Conservation (phyloP, 2,888 invertebrate genomes). For the Apoda limacodes region DNA sequence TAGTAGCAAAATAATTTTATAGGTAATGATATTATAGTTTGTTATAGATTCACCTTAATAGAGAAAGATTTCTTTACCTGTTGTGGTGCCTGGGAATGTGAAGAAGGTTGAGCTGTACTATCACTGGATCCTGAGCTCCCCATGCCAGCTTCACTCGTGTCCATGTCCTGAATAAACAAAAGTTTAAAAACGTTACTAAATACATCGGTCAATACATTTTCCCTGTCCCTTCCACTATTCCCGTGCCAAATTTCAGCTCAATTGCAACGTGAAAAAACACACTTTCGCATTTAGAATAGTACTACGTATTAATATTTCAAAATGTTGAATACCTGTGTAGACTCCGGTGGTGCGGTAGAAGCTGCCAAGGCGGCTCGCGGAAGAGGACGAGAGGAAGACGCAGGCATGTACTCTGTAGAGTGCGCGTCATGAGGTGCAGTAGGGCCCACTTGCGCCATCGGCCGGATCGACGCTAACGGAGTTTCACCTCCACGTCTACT, state of each 20-base stretch:
- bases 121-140: constrained; percentile 56
- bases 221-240: no score
- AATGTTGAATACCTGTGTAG: constrained; percentile 49
- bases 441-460: constrained; percentile 88
- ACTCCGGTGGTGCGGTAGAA: constrained; percentile 68
- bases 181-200: constrained; percentile 1
- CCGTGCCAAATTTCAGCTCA: no score
- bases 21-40: no score
- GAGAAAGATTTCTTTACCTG: no score
- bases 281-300: no score
- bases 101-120: constrained; percentile 50
- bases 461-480: constrained; percentile 90
- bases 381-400: constrained; percentile 77
- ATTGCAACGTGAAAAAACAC: no score
- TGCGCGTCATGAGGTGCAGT: constrained; percentile 74
- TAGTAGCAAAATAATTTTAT: no score
- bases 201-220: no score
- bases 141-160: constrained; percentile 58
- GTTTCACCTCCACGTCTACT: constrained; percentile 82
- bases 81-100: constrained; percentile 55
- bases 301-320: no score
- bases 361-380: constrained; percentile 75
- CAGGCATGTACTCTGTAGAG: constrained; percentile 85
- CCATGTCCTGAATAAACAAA: constrained; percentile 44
- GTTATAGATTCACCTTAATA: no score